Evolutionary conservation across 2,113 vertebrate genomes (phyloP).

Genomic region (Halcyon malimbica): DNA sequence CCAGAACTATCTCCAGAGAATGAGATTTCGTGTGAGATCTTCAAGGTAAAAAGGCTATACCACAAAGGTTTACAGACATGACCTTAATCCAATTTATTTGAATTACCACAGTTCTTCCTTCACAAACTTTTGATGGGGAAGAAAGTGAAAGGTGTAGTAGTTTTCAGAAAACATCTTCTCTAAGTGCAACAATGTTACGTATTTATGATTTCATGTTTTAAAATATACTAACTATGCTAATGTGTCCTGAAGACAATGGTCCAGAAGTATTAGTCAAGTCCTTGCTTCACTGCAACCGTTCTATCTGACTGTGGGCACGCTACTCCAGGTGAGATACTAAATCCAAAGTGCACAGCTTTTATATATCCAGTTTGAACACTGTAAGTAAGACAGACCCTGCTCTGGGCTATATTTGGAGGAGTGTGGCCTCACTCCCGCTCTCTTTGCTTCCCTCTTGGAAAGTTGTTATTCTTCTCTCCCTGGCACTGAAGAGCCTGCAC

Average conservation of each 20-base stretch:
- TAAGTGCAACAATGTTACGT: background rate
- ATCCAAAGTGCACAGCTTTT: background rate
- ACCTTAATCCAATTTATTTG: background rate
- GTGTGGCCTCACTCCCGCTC: background rate
- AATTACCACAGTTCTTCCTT: background rate
- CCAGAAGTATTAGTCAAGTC: background rate
- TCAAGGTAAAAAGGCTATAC: background rate
- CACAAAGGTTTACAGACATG: background rate
- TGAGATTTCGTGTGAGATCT: background rate
- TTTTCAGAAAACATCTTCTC: background rate
- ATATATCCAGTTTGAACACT: background rate
- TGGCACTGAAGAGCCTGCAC: background rate
- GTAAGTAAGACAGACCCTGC: background rate
- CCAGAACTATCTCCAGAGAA: background rate
- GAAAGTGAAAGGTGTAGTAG: background rate
- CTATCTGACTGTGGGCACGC: fast-evolving
- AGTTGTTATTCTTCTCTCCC: background rate
- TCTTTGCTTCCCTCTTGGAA: background rate
- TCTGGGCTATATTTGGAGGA: background rate
- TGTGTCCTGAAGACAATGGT: background rate
- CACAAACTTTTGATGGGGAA: background rate
- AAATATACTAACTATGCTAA: background rate
- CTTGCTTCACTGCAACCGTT: background rate
- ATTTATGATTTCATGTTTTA: background rate
- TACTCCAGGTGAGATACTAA: fast-evolving